phyloP scores from a whole-genome alignment of 1,140 invertebrate species.

The Sminthurides bifidus region DNA sequence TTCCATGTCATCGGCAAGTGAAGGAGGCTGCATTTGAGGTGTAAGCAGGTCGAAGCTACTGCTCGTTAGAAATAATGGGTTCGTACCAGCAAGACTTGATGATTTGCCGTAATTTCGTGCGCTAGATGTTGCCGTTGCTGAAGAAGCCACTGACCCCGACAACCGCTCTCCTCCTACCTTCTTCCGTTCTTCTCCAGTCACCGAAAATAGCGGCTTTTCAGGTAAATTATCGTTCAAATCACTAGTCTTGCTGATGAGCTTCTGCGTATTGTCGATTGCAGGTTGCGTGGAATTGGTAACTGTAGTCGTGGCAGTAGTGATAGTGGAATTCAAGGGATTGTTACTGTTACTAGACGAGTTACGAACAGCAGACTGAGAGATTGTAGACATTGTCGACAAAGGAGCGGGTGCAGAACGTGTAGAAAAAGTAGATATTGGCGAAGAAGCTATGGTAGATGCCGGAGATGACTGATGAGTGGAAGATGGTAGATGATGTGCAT shows the following conservation, averaged over 20 bases:
- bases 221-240: not conserved
- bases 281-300: not conserved
- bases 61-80: slow-evolving; percentile 12
- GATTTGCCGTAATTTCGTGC: too few relatives aligned
- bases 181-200: not conserved
- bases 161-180: not conserved
- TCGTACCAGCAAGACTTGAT: too few relatives aligned
- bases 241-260: not conserved
- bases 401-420: slow-evolving; percentile 23
- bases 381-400: not conserved
- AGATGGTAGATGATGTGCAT: slow-evolving; percentile 15
- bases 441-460: slow-evolving; percentile 23
- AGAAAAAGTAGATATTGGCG: slow-evolving; percentile 25
- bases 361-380: not conserved
- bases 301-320: not conserved
- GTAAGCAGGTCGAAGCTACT: slow-evolving; percentile 18
- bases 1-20: not conserved
- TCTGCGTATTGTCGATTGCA: not conserved
- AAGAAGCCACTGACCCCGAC: not conserved
- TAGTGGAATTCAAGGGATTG: not conserved
- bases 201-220: not conserved
- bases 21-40: not conserved
- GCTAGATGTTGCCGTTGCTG: slow-evolving; percentile 8
- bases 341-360: not conserved
- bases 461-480: slow-evolving; percentile 23